Conservation (phyloP, 2,797 vertebrate species). For the Oreonectes daqikongensis region DNA sequence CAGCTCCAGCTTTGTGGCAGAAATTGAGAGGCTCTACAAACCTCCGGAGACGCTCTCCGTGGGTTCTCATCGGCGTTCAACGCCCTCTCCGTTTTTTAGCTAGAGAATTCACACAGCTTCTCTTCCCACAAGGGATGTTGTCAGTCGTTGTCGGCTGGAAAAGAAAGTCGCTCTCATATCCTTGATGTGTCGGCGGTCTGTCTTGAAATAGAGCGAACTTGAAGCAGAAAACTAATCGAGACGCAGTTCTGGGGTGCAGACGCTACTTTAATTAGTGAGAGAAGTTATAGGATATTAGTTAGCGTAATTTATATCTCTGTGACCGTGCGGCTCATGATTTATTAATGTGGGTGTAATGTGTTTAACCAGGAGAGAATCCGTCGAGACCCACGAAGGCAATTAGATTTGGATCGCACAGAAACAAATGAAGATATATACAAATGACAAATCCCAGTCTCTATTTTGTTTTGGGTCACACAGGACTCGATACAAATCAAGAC, state of each 20-base stretch:
- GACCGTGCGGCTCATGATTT: constrained; percentile 54
- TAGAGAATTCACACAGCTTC: constrained; percentile 39
- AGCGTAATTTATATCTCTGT: constrained; percentile 56
- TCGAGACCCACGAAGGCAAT: constrained; percentile 45
- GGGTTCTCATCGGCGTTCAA: constrained; percentile 23
- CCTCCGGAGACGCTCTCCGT: constrained; percentile 30
- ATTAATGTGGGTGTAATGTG: constrained; percentile 59
- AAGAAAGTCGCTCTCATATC: constrained; percentile 39
- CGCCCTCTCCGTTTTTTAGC: constrained; percentile 22
- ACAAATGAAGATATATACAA: constrained; percentile 61
- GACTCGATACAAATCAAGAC: constrained; percentile 17
- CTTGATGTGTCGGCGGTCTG: constrained; percentile 21
- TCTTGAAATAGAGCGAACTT: not conserved
- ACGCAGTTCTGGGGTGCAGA: not conserved
- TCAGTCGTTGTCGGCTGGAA: constrained; percentile 42
- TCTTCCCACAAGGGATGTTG: constrained; percentile 46
- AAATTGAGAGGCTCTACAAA: constrained; percentile 33
- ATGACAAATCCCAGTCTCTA: constrained; percentile 43
- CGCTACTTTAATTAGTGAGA: constrained; percentile 54
- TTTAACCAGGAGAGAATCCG: constrained; percentile 59
- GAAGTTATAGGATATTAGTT: constrained; percentile 59
- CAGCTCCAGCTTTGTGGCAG: constrained; percentile 33
- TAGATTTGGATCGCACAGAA: constrained; percentile 58
- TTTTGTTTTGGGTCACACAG: constrained; percentile 46
- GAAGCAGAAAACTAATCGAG: constrained; percentile 18